Evolutionary conservation across 2,888 invertebrate genomes (phyloP).

Genomic region (Agrochola lychnidis): DNA sequence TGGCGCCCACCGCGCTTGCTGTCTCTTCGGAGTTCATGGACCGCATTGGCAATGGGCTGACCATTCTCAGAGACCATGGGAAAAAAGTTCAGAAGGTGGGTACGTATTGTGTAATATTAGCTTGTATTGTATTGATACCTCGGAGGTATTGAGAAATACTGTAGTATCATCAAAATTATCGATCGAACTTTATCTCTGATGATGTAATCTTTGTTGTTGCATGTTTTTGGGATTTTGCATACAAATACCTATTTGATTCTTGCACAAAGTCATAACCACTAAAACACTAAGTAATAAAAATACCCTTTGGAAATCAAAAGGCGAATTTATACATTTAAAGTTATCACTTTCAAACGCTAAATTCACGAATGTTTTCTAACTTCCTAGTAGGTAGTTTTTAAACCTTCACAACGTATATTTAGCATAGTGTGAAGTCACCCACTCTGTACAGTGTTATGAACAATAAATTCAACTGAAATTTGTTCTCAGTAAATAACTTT

Average conservation of each 20-base stretch:
- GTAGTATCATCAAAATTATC: neutral
- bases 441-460: neutral
- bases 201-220: conserved; percentile 1
- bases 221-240: neutral
- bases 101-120: conserved; percentile 43
- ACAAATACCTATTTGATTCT: neutral
- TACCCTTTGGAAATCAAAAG: neutral
- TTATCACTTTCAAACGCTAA: neutral
- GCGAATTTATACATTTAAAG: neutral
- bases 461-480: conserved; percentile 5
- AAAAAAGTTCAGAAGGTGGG: conserved; percentile 88
- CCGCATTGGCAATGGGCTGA: conserved; percentile 86
- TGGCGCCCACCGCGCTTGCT: conserved; percentile 86
- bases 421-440: conserved; percentile 22
- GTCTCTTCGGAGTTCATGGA: conserved; percentile 87
- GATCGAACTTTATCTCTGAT: neutral
- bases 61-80: conserved; percentile 85
- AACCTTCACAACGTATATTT: conserved; percentile 13
- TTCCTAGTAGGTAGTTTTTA: neutral
- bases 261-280: neutral
- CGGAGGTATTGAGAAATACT: neutral
- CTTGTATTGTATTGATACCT: conserved; percentile 28
- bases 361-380: neutral
- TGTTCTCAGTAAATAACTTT: neutral
- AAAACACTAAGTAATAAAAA: neutral